Conservation (phyloP, 2,113 vertebrate genomes). For the Trogon surrucura region DNA sequence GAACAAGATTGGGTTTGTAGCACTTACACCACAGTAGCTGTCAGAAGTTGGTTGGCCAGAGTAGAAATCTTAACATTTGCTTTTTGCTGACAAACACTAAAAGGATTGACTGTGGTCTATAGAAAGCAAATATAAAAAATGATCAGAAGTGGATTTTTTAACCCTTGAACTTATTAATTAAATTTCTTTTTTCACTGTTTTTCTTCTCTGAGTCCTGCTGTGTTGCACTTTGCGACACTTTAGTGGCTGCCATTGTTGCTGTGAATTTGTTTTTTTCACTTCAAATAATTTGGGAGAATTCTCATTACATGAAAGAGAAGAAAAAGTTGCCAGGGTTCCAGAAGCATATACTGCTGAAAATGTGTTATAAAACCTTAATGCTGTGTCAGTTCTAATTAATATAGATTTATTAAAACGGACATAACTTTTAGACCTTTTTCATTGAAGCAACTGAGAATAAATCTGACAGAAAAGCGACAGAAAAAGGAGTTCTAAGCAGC, state of each 20-base stretch:
- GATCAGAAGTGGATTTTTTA: not conserved
- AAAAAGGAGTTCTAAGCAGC: conserved; percentile 44
- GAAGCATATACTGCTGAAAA: conserved; percentile 3
- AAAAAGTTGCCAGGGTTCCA: conserved; percentile 28
- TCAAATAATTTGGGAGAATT: conserved; percentile 28
- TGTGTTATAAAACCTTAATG: conserved; percentile 26
- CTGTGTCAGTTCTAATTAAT: conserved; percentile 47
- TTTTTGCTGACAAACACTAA: not conserved
- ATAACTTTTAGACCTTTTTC: conserved; percentile 37
- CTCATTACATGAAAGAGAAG: conserved; percentile 27
- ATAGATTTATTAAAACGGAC: conserved; percentile 6
- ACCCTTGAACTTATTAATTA: not conserved
- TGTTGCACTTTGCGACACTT: not conserved
- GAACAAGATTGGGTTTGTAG: not conserved
- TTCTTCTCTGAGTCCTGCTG: not conserved
- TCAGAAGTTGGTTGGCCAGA: not conserved
- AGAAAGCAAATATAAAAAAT: conserved; percentile 21
- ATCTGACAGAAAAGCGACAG: conserved; percentile 27
- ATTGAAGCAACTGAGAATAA: conserved; percentile 42
- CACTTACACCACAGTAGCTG: not conserved
- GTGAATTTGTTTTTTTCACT: conserved; percentile 20
- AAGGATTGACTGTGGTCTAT: not conserved
- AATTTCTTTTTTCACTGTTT: not conserved
- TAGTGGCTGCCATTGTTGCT: conserved; percentile 15
- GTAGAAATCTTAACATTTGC: not conserved